Evolutionary conservation across 2,113 vertebrate species (phyloP).

Genomic region (Burhinus bistriatus): DNA sequence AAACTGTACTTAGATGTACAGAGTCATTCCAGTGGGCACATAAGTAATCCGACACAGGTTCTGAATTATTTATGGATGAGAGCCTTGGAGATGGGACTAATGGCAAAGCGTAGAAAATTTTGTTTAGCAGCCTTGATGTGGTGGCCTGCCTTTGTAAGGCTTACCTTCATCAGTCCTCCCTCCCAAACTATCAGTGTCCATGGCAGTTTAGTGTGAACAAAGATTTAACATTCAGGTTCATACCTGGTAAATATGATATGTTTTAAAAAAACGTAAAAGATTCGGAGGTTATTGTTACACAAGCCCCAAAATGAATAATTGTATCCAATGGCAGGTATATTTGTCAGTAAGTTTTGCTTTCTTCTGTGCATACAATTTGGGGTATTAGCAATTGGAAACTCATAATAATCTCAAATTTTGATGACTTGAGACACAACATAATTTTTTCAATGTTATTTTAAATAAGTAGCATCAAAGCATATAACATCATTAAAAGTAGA

Average conservation of each 20-base stretch:
- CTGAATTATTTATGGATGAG: constrained; percentile 1
- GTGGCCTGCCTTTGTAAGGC: not conserved
- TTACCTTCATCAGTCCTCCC: not conserved
- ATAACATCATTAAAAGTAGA: not conserved
- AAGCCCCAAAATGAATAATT: not conserved
- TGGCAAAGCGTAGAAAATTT: not conserved
- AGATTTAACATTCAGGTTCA: not conserved
- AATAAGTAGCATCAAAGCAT: not conserved
- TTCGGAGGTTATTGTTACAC: not conserved
- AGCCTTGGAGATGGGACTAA: not conserved
- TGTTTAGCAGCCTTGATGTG: not conserved
- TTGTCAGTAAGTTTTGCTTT: not conserved
- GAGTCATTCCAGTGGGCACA: not conserved
- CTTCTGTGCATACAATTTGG: not conserved
- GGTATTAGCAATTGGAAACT: not conserved
- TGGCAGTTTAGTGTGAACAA: not conserved
- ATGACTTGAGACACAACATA: not conserved
- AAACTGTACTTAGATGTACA: not conserved
- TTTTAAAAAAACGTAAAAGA: not conserved
- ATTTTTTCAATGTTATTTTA: not conserved
- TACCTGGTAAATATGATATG: not conserved
- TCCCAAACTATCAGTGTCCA: too few relatives aligned
- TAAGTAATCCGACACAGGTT: not conserved
- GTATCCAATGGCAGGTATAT: not conserved
- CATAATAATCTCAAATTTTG: not conserved